Base-by-base conservation (phyloP, 2,113 vertebrate genomes). In the Ageneiosus marmoratus region DNA sequence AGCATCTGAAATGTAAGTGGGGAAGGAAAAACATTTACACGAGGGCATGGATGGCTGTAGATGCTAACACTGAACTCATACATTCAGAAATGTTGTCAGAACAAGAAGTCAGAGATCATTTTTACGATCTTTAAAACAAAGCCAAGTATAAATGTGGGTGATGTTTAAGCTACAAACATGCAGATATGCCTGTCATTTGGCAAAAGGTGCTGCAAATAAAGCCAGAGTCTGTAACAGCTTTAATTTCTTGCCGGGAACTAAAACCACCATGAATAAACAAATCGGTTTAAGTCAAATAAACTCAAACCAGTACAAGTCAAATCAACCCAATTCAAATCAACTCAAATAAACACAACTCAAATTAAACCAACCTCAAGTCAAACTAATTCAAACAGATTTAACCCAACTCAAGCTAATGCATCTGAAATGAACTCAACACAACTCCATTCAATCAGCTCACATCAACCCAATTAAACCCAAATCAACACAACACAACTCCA, bases 11-110 rank as follows among this genome's bases (percentile, higher is more conserved):
- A 95, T 96, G 93, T 93, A 94, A 96, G 94, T 63, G 82, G 83
- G 82, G 88, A 82, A 95, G 94, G 94, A 95, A 95, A 96, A 96
- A 96, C 94, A 96, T 95, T 96, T 94, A 94, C 94, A 95, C 94
- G 93, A 92, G 91, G 95, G 94, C 94, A 94, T 91, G 93, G 94
- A 94, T 94, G 94, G 92, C 80, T 88, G 81, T 77, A 75, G 56
- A 75, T 20, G 37, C 80, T 69, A 84, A 58, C 56, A 63, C 67
- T 24, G 44, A 67, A 67, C 87, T 81, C 58, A 80, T 69, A 60
- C 32, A 34, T 37, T 70, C 46, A 48, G 34, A 81, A 81, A 80
- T 9, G 12, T 58, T 74, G 75, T 84, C 74, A 79, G 50, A 75
- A 48, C 50, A 70, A 53, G 63, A 58, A 46, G 51, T 5, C 70